Evolutionary conservation across 1,140 invertebrate species (phyloP), one percentile per base, ranked within the genome.

Genomic region (Anastatus disparis): DNA sequence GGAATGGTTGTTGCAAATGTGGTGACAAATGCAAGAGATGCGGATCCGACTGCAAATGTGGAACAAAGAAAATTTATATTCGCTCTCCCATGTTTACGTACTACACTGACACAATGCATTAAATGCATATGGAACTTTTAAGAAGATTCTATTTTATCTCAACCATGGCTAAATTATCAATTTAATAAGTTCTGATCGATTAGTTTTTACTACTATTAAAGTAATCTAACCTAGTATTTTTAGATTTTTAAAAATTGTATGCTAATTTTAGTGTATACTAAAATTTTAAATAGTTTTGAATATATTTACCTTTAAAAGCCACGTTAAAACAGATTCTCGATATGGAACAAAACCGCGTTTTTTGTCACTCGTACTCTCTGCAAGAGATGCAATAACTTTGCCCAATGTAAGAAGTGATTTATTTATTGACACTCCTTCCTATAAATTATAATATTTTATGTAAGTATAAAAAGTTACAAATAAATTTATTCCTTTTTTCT

Each of bases 341-440:
- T 90, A 90, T 3, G 89, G 89, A 10, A 89, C 85, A 74, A 89
- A 91, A 62, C 86, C 81, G 38, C 88, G 87, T 73, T 87, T 88
- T 44, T 85, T 85, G 67, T 87, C 88, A 62, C 71, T 84, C 15
- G 79, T 84, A 27, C 74, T 84, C 65, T 91, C 90, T 13, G 89
- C 87, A 4, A 92, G 81, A 12, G 88, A 86, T 2, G 86, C 89
- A 75, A 96, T 95, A 2, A 95, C 93, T 84, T 94, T 95, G 17
- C 94, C 93, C 70, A 96, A 82, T 2, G 93, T 94, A n/a, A 94
- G 81, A 46, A 95, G 84, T 1, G 92, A 93, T 78, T 91, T 91
- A 83, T 93, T 93, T 73, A 93, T 94, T 59, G 88, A 91, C 26
- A 94, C 91, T 27, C 93, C 93, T 88, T 95, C 93, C 89, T 91